Evolutionary conservation across 2,888 invertebrate genomes (phyloP).

Genomic region (Troilus luridus): DNA sequence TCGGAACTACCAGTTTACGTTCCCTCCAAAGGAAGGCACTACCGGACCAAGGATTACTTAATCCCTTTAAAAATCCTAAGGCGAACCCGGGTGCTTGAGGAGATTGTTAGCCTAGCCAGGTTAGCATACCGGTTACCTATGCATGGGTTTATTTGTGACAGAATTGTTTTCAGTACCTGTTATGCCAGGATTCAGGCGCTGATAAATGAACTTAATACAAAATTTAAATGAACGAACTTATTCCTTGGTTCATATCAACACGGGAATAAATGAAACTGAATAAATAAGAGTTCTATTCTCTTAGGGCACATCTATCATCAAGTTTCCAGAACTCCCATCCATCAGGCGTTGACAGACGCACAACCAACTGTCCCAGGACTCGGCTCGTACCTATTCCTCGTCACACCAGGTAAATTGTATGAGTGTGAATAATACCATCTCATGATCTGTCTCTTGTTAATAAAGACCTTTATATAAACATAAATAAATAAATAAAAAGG

Average conservation of each 20-base stretch:
- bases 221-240: constrained; percentile 4
- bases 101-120: too few species aligned
- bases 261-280: constrained; percentile 18
- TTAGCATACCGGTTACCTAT: too few species aligned
- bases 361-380: background rate
- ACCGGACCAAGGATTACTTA: too few species aligned
- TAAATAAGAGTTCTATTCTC: constrained; percentile 3
- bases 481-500: too few species aligned
- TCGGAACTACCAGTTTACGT: too few species aligned
- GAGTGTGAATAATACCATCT: background rate
- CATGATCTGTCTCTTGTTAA: background rate
- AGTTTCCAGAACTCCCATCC: background rate
- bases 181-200: background rate
- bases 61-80: too few species aligned
- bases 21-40: too few species aligned
- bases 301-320: constrained; percentile 1
- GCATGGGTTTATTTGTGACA: too few species aligned
- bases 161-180: background rate
- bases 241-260: background rate
- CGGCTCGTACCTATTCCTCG: background rate
- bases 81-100: too few species aligned
- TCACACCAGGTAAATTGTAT: constrained; percentile 23
- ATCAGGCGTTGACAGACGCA: constrained; percentile 37
- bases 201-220: background rate
- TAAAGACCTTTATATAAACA: too few species aligned